Evolutionary conservation across 2,797 vertebrate genomes (phyloP).

Genomic region (Echeneis naucrates): DNA sequence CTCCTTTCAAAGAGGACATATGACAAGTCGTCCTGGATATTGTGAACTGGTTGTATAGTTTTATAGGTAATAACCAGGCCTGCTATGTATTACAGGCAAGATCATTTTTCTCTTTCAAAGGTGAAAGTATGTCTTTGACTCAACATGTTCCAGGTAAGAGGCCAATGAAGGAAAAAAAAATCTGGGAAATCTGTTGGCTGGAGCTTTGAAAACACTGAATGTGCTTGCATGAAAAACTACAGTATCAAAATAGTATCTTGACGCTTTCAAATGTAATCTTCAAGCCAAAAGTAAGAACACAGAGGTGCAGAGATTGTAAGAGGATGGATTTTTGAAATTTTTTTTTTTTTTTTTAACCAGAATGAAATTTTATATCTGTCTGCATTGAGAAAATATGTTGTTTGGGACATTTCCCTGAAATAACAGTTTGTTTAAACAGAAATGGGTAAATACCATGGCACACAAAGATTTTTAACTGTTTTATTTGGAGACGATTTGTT

Average conservation of each 20-base stretch:
- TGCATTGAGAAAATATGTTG: conserved; percentile 17
- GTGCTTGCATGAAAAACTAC: not conserved
- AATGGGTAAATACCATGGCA: conserved; percentile 24
- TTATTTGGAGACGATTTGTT: not conserved
- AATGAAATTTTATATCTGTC: conserved; percentile 1
- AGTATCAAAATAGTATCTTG: not conserved
- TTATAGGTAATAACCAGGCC: conserved; percentile 18
- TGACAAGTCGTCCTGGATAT: conserved; percentile 6
- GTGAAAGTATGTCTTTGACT: not conserved
- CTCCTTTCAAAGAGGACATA: conserved; percentile 16
- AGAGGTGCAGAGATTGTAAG: conserved; percentile 1
- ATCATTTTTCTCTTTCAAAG: conserved; percentile 21
- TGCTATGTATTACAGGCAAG: conserved; percentile 7
- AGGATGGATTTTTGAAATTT: not conserved
- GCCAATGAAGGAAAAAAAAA: conserved; percentile 7
- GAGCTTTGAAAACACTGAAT: conserved; percentile 2
- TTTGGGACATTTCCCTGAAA: conserved; percentile 20
- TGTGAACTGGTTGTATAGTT: conserved; percentile 24
- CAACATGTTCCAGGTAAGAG: conserved; percentile 4
- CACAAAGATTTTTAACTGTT: conserved; percentile 12
- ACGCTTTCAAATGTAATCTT: not conserved
- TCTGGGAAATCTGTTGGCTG: not conserved
- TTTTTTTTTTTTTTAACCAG: too few species aligned
- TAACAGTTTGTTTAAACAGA: conserved; percentile 2
- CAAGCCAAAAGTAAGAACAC: not conserved